Evolutionary conservation across 2,113 vertebrate species (phyloP).

Genomic region (Peromyscus californicus): DNA sequence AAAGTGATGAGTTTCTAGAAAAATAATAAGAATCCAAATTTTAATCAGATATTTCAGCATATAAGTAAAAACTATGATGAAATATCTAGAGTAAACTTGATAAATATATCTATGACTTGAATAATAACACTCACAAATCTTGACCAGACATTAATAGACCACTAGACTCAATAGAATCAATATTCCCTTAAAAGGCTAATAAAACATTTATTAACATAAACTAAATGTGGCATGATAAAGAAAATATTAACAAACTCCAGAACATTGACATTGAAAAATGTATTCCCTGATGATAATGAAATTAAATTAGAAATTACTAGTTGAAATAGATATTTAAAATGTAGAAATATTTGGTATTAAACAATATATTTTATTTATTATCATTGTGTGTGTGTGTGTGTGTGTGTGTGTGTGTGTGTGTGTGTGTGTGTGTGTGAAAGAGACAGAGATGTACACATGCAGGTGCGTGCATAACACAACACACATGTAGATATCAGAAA

Average conservation of each 20-base stretch:
- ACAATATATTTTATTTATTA: background rate
- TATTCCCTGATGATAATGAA: background rate
- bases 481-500: background rate
- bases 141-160: too few relatives aligned
- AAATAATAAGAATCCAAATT: background rate
- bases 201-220: background rate
- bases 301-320: background rate
- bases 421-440: too few relatives aligned
- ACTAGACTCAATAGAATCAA: background rate
- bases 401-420: background rate
- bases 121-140: background rate
- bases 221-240: background rate
- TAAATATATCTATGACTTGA: background rate
- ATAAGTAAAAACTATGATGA: background rate
- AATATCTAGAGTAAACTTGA: background rate
- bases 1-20: background rate
- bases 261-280: background rate
- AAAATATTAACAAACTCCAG: background rate
- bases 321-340: background rate
- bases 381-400: background rate
- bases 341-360: background rate
- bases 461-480: background rate
- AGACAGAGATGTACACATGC: background rate
- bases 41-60: background rate
- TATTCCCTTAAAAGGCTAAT: background rate